Conservation (phyloP, 2,113 vertebrate species). For the Tonatia bakeri region DNA sequence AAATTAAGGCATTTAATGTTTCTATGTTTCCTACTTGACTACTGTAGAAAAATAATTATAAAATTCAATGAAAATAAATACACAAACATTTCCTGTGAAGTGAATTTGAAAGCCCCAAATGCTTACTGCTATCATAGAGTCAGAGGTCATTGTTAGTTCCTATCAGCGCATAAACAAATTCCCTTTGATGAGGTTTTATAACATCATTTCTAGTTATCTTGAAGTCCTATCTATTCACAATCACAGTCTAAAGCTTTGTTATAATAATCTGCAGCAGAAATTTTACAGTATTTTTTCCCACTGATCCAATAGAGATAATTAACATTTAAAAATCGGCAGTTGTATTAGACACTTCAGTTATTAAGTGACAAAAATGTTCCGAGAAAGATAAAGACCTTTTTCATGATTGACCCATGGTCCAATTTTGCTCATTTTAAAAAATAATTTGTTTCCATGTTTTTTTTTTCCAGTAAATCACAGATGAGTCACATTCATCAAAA, state of each 20-base stretch:
- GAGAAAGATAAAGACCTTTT: slow-evolving; percentile 66
- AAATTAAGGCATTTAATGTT: neutral
- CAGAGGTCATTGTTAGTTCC: slow-evolving; percentile 36
- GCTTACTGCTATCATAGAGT: neutral
- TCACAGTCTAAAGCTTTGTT: slow-evolving; percentile 22
- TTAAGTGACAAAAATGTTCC: slow-evolving; percentile 53
- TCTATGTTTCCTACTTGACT: slow-evolving; percentile 24
- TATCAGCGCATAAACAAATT: slow-evolving; percentile 2
- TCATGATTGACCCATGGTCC: slow-evolving; percentile 60
- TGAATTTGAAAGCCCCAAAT: slow-evolving; percentile 20
- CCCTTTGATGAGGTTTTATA: slow-evolving; percentile 8
- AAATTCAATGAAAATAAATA: slow-evolving; percentile 28
- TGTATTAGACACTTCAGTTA: slow-evolving; percentile 58
- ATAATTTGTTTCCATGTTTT: slow-evolving; percentile 63
- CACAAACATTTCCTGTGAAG: slow-evolving; percentile 24
- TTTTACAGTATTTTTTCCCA: neutral
- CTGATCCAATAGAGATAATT: neutral
- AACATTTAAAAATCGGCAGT: slow-evolving; percentile 30
- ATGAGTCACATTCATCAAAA: slow-evolving; percentile 74
- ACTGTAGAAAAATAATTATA: slow-evolving; percentile 48
- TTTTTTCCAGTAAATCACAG: slow-evolving; percentile 67
- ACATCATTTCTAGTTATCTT: slow-evolving; percentile 11
- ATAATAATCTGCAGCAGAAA: neutral
- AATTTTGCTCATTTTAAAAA: slow-evolving; percentile 65
- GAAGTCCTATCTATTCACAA: slow-evolving; percentile 25